These are phyloP conservation scores for Tenthredo mesomela DNA, from an alignment of 2,888 invertebrate genomes.

Conservation along the genomic window DNA sequence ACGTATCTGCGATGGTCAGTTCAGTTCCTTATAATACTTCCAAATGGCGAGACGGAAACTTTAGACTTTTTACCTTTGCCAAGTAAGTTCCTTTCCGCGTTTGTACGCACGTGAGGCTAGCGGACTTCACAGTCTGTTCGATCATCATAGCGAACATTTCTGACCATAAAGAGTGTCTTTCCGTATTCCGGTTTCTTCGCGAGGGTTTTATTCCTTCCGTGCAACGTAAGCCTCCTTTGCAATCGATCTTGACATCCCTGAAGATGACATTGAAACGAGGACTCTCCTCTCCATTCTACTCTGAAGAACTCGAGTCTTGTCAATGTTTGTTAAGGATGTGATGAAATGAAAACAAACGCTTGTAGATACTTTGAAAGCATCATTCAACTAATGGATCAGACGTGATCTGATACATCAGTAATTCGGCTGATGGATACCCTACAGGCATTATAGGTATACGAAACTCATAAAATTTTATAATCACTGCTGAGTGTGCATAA, in stretches of 20 bases:
- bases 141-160: conserved; percentile 40
- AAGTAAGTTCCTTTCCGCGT: background rate
- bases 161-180: conserved; percentile 21
- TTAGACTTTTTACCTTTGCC: conserved; percentile 32
- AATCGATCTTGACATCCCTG: conserved; percentile 26
- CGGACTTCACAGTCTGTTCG: background rate
- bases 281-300: background rate
- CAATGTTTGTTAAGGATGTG: conserved; percentile 2
- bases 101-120: background rate
- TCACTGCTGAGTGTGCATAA: background rate
- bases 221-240: background rate
- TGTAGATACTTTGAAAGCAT: conserved; percentile 12
- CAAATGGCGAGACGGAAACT: background rate
- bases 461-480: background rate
- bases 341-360: conserved; percentile 16
- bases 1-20: conserved; percentile 20
- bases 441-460: background rate
- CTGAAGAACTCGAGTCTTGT: background rate
- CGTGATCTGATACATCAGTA: background rate
- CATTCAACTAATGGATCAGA: conserved; percentile 9
- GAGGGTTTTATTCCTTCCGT: background rate
- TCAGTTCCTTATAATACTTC: background rate
- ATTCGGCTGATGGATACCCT: background rate
- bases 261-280: conserved; percentile 26
- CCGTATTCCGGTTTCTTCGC: background rate